Evolutionary conservation across 1,140 invertebrate genomes (phyloP).

Genomic region (Hetaerina americana): DNA sequence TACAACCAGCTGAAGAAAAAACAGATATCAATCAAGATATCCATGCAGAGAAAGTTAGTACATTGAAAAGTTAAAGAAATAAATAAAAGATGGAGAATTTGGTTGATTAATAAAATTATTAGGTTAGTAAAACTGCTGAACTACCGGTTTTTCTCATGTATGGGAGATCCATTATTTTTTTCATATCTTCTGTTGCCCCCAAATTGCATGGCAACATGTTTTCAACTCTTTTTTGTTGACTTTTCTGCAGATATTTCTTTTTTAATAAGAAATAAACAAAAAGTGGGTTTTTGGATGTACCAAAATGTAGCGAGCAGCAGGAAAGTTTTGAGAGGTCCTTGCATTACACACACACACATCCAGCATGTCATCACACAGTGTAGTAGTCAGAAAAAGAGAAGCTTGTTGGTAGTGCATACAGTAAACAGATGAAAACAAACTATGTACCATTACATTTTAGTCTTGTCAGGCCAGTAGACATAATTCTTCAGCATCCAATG

Average conservation of each 20-base stretch:
- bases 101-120: slow-evolving; percentile 11
- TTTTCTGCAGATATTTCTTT: no score
- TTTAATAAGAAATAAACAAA: slow-evolving; percentile 13
- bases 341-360: slow-evolving; percentile 22
- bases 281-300: background rate
- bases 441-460: background rate
- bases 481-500: background rate
- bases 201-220: slow-evolving; percentile 12
- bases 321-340: slow-evolving; percentile 64
- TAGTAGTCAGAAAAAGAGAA: slow-evolving; percentile 5
- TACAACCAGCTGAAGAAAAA: slow-evolving; percentile 11
- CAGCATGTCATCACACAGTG: slow-evolving; percentile 8
- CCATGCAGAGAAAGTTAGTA: slow-evolving; percentile 14
- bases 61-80: slow-evolving; percentile 1
- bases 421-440: background rate
- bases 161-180: slow-evolving; percentile 6
- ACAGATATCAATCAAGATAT: slow-evolving; percentile 11
- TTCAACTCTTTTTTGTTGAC: slow-evolving; percentile 12
- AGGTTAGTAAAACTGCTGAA: slow-evolving; percentile 7
- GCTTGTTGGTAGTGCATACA: slow-evolving; percentile 6
- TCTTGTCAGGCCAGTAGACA: background rate
- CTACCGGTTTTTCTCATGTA: slow-evolving; percentile 6
- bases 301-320: slow-evolving; percentile 22
- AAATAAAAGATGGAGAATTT: slow-evolving; percentile 1
- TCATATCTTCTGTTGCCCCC: slow-evolving; percentile 2